These are phyloP conservation scores for Hemibagrus wyckioides DNA, from an alignment of 2,113 vertebrate species.

Conservation along the genomic window DNA sequence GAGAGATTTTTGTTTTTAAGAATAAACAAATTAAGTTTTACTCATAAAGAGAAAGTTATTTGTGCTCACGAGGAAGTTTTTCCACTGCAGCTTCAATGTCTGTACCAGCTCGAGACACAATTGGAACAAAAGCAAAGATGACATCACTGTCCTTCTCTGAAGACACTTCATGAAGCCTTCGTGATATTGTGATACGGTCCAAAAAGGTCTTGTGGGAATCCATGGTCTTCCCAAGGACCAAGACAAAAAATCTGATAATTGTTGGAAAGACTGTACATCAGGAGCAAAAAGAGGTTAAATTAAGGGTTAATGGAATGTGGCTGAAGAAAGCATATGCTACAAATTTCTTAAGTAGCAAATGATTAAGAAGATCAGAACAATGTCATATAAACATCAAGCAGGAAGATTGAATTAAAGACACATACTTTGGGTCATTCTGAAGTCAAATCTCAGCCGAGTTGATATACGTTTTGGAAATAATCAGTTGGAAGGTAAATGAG, in stretches of 20 bases:
- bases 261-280: neutral
- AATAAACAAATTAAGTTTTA: too few relatives aligned
- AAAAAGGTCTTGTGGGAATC: neutral
- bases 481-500: neutral
- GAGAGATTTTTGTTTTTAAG: too few relatives aligned
- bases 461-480: neutral
- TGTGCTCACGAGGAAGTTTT: neutral
- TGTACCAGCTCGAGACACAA: slow-evolving; percentile 23
- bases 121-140: slow-evolving; percentile 16
- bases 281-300: neutral
- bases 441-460: neutral
- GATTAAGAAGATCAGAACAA: neutral
- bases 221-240: slow-evolving; percentile 5
- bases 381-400: neutral
- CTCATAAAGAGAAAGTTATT: neutral
- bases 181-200: neutral
- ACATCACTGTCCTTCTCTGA: neutral
- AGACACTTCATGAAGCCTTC: neutral
- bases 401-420: neutral
- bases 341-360: neutral
- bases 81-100: neutral
- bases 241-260: neutral
- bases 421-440: neutral
- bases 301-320: neutral
- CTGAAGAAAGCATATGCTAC: neutral